Conservation (phyloP, 2,113 vertebrate genomes). For the Ameiurus melas region DNA sequence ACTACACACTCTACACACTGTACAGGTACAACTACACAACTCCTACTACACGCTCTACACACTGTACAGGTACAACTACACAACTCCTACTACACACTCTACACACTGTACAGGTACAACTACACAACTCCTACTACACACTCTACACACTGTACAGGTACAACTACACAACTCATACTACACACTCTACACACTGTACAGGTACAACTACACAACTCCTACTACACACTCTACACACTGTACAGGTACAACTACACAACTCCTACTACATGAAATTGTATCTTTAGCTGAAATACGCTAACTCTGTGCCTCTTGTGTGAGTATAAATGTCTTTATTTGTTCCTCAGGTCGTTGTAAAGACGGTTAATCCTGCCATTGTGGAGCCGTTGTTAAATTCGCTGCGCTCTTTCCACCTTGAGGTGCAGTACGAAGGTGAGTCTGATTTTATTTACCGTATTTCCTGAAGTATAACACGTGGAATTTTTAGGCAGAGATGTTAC, state of each 20-base stretch:
- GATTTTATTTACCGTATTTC: not conserved
- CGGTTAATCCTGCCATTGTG: slow-evolving; percentile 64
- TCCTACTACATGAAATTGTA: not conserved
- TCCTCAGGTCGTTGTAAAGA: slow-evolving; percentile 64
- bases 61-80: too few species aligned
- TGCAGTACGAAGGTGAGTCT: slow-evolving; percentile 77
- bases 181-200: not conserved
- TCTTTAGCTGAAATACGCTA: not conserved
- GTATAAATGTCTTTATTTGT: not conserved
- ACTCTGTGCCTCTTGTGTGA: not conserved
- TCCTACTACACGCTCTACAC: not conserved
- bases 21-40: not conserved
- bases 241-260: not conserved
- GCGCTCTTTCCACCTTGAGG: slow-evolving; percentile 70
- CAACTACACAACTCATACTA: too few species aligned
- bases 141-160: too few species aligned
- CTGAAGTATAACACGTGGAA: not conserved
- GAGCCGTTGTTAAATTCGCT: slow-evolving; percentile 71
- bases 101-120: not conserved
- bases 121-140: not conserved
- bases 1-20: too few species aligned
- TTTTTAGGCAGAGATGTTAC: not conserved
- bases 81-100: too few species aligned
- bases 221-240: not conserved
- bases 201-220: not conserved